Evolutionary conservation across 1,140 invertebrate genomes (phyloP), one percentile per base, ranked within the genome.

Genomic region (Maconellicoccus hirsutus): DNA sequence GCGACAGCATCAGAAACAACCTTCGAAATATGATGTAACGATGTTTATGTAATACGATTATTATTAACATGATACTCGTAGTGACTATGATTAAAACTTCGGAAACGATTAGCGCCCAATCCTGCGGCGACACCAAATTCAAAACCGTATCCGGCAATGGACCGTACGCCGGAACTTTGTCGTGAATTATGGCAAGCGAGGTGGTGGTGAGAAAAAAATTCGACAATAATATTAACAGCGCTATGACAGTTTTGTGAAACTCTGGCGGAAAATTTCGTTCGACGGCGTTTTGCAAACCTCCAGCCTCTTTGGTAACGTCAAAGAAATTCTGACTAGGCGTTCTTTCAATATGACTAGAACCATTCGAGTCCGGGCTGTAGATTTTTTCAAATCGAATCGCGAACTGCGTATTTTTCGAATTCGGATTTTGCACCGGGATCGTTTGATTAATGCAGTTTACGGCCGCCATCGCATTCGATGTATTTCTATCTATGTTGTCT

Each of bases 31-130:
- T 86, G 75, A 94, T 94, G 79, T 80, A 89, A 84, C 91, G 86
- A 80, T 93, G 88, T 77, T 89, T 91, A 81, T 94, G 91, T 79
- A 93, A 86, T 75, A 92, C 81, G 70, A 93, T 83, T 73, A 91
- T 84, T 73, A 91, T 75, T 79, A 90, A 83, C 70, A 87, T 86
- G 29, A 86, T 83, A 75, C 85, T 87, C 38, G 88, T 87, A 70
- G 86, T 86, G 76, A 91, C 80, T 82, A 93, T 90, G 75, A 94
- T 93, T 73, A 94, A 83, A 78, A 91, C 86, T 82, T 94, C 92
- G 16, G 90, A 92, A 19, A 91, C 86, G 77, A 86, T 83, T 19
- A 94, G 82, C n/a, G 87, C 90, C 90, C 89, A 92, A 14, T 71
- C 59, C 76, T 89, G 86, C 69, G 85, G 83, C 69, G 81, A 80